Evolutionary conservation across 30 jellyfish, hydroid and myxozoan genomes (phyloP).

Genomic region (Catostylus mosaicus): DNA sequence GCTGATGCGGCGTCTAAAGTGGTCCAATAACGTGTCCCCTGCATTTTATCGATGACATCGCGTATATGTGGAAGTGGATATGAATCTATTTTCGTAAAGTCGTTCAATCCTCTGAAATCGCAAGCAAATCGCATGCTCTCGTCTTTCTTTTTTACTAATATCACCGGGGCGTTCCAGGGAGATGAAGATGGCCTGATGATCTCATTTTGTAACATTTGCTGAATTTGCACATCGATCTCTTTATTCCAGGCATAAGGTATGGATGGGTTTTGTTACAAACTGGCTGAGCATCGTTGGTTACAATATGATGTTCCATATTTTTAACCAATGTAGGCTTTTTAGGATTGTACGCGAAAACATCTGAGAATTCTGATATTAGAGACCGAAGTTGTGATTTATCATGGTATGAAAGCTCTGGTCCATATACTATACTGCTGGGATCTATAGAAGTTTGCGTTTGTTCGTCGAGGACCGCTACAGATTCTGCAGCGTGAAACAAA

Average conservation of each 20-base stretch:
- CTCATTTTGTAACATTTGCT: slow-evolving; percentile 38
- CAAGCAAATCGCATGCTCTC: slow-evolving; percentile 43
- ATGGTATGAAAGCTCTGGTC: slow-evolving; percentile 9
- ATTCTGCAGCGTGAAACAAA: slow-evolving; percentile 16
- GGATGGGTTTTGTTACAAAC: slow-evolving; percentile 24
- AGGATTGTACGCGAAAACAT: slow-evolving; percentile 23
- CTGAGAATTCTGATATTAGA: neutral
- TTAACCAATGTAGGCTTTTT: slow-evolving; percentile 8
- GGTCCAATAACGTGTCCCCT: slow-evolving; percentile 27
- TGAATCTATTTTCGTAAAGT: slow-evolving; percentile 28
- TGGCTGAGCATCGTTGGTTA: slow-evolving; percentile 41
- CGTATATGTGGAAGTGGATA: slow-evolving; percentile 39
- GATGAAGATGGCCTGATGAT: slow-evolving; percentile 53
- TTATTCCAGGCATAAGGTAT: slow-evolving; percentile 40
- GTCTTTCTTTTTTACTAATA: slow-evolving; percentile 48
- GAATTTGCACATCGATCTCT: slow-evolving; percentile 30
- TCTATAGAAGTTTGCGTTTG: slow-evolving; percentile 4
- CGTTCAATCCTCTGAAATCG: too few relatives aligned
- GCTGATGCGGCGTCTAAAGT: too few relatives aligned
- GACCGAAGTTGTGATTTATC: neutral
- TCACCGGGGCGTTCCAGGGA: slow-evolving; percentile 57
- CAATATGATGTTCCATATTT: slow-evolving; percentile 25
- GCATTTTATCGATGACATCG: slow-evolving; percentile 14
- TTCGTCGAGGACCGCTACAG: slow-evolving; percentile 8
- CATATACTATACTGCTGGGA: slow-evolving; percentile 9